Base-by-base conservation (phyloP, 2,113 vertebrate species). In the Pedetes capensis region DNA sequence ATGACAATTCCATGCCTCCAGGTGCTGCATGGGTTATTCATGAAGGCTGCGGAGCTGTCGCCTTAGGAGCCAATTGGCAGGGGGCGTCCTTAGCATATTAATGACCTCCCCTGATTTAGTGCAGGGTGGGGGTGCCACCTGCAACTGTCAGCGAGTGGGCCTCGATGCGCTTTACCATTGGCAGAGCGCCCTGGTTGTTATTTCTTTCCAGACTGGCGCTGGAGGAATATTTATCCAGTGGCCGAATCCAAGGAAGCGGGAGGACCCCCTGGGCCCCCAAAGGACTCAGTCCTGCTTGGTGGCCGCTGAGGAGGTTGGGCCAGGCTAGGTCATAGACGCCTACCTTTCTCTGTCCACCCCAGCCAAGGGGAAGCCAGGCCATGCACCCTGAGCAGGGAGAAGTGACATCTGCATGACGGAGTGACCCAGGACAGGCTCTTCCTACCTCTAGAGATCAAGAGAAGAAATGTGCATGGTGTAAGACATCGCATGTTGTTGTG, bases 371-470 rank as follows among this genome's bases (percentile, higher is more conserved):
- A 98, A 98, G 98, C 98, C 97, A 96, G 96, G 96, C 97, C 98
- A 97, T 98, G 97, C 97, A 95, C 98, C 51, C 97, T 97, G 98
- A 98, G 98, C 97, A 97, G 98, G 98, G 98, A 99, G 99, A 99
- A 98, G 98, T 99, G 99, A 99, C 99, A 99, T 99, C 99, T 99
- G 99, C 98, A 98, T 98, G 98, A 99, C 99, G 98, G 98, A 99
- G 99, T 98, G 98, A 98, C 99, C 92, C 97, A 96, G 97, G 55
- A 89, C 22, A 34, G 18, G 32, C 32, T 6, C 18, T 1, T 86
- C 79, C 57, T 87, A 86, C 55, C 90, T 94, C 49, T 49, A 6
- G 0, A 93, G 87, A 49, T 34, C 71, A 61, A 44, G 61, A 82
- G 9, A 14, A 81, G 51, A 85, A 87, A 76, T 69, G 27, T 0